Evolutionary conservation across 2,888 invertebrate species (phyloP), one percentile per base, ranked within the genome.

Genomic region (Cyclophora punctaria): DNA sequence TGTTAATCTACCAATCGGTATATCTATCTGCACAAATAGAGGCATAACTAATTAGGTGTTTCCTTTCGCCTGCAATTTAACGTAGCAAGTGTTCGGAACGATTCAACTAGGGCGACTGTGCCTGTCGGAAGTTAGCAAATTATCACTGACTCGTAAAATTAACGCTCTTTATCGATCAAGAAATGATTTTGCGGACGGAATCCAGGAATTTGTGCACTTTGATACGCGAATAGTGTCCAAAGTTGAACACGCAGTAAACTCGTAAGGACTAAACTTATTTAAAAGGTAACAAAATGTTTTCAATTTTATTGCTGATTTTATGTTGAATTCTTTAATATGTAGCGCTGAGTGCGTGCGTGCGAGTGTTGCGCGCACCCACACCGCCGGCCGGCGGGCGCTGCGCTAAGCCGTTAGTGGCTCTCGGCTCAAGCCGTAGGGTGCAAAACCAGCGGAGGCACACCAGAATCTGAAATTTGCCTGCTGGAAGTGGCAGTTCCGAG

Each of bases 101-200:
- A 77, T 78, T 79, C 82, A 71, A 81, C 80, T 87, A 86, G 84
- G 83, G 85, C 79, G 80, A 80, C 59, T 59, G 79, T 76, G 71
- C 78, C 82, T 78, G 86, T 86, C 88, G 87, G 88, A 88, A 88
- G 88, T 88, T 86, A 82, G 84, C 87, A 87, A 88, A 88, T 88
- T 88, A 88, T 88, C 88, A 84, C 84, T 84, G 81, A 78, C 76
- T 88, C 87, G 87, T 88, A 87, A 88, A 88, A 87, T 87, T 87
- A 88, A 87, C 88, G 83, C 84, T 82, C 80, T 85, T 86, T 88
- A 88, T 88, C 88, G 85, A 82, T 79, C 78, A 74, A 80, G 76
- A 83, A 82, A 85, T 86, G 80, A 86, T 86, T 83, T 83, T 73
- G 66, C 64, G 74, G 68, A 66, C 56, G 48, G 59, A 60, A 57